Percentiles rank a stretch among this genome's conserved stretches.
Conservation (phyloP, 2,113 vertebrate species). For the Nannospalax galili region DNA sequence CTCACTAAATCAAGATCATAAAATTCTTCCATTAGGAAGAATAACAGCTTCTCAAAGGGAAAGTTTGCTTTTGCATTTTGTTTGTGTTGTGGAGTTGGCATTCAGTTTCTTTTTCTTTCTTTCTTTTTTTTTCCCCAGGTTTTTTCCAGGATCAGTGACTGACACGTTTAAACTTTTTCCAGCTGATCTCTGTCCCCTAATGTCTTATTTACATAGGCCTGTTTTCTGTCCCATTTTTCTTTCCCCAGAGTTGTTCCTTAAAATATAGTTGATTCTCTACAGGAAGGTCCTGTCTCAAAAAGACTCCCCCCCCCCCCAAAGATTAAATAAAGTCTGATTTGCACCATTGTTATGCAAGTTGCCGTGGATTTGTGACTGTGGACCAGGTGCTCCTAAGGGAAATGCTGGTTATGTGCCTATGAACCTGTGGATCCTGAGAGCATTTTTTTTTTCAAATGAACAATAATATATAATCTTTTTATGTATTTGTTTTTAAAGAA, state of each 20-base stretch:
- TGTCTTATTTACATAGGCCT: not conserved
- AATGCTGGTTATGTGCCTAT: not conserved
- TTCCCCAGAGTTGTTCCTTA: not conserved
- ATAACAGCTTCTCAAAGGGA: not conserved
- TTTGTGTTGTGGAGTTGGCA: not conserved
- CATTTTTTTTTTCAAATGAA: not conserved
- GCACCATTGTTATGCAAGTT: not conserved
- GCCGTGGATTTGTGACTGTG: not conserved
- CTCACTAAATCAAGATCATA: slow-evolving; percentile 12
- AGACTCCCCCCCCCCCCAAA: too few relatives aligned
- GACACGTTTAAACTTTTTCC: not conserved
- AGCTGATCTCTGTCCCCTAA: not conserved
- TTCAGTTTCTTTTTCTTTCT: slow-evolving; percentile 17
- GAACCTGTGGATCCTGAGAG: not conserved
- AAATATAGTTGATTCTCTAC: not conserved
- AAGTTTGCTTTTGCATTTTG: slow-evolving; percentile 15
- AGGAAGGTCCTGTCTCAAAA: too few relatives aligned
- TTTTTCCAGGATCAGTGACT: not conserved
- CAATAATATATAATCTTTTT: not conserved
- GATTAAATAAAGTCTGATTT: too few relatives aligned
- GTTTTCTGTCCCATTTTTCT: slow-evolving; percentile 7
- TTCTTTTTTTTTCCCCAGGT: not conserved
- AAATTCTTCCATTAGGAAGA: not conserved
- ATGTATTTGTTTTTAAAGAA: not conserved
- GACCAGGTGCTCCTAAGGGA: not conserved